Evolutionary conservation across 2,888 invertebrate species (phyloP).

Genomic region (Trileptium ribeirensis): DNA sequence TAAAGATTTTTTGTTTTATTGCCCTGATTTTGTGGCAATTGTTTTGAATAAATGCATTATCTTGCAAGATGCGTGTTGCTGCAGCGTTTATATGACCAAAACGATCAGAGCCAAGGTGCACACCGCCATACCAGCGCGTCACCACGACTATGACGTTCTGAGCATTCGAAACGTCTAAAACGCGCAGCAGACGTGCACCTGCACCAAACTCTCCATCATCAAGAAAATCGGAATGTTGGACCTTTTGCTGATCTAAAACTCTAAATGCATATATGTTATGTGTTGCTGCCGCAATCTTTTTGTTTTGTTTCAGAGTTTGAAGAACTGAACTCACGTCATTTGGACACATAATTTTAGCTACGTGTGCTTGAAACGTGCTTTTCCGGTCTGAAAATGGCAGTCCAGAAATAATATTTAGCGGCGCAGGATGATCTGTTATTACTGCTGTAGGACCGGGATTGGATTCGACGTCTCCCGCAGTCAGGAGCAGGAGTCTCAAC

Average conservation of each 20-base stretch:
- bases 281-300: constrained; percentile 69
- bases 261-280: no score
- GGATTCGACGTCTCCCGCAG: no score
- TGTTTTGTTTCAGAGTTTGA: constrained; percentile 60
- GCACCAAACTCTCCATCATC: constrained; percentile 79
- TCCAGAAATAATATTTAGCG: no score
- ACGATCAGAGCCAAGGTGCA: constrained; percentile 71
- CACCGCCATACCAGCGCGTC: no score
- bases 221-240: constrained; percentile 68
- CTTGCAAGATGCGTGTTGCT: constrained; percentile 55
- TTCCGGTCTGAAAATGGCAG: no score
- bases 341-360: no score
- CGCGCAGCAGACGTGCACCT: constrained; percentile 68
- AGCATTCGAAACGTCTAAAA: constrained; percentile 65
- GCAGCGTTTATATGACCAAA: constrained; percentile 78
- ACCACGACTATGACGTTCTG: constrained; percentile 68
- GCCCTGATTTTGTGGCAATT: no score
- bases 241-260: constrained; percentile 65
- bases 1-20: no score
- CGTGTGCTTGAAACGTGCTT: no score
- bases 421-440: no score
- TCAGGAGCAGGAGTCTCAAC: no score
- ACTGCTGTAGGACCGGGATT: no score
- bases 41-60: not conserved
- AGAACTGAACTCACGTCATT: constrained; percentile 62